These are phyloP conservation scores for Orthonychiurus folsomi DNA, from an alignment of 2,888 invertebrate genomes.

Conservation along the genomic window DNA sequence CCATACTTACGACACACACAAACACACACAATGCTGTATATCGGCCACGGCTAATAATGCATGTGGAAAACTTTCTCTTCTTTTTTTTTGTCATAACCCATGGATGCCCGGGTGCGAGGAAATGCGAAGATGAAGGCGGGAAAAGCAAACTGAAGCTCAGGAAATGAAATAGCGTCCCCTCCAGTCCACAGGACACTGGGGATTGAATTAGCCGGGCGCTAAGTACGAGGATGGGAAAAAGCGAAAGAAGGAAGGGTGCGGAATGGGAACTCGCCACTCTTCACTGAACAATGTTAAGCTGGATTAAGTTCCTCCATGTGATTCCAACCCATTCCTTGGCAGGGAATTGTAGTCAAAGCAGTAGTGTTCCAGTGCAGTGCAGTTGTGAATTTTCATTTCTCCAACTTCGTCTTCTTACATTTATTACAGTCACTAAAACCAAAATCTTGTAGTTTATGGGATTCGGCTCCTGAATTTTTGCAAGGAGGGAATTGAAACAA, in stretches of 20 bases:
- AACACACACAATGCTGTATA: too few species aligned
- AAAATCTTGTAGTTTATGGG: neutral
- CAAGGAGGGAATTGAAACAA: too few species aligned
- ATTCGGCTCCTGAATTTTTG: neutral
- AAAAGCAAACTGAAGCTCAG: neutral
- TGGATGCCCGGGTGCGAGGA: too few species aligned
- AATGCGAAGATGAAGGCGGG: neutral
- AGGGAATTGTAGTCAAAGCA: neutral
- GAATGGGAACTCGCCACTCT: neutral
- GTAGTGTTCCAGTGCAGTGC: neutral
- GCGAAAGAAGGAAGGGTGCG: neutral
- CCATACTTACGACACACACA: too few species aligned
- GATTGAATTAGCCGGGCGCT: neutral
- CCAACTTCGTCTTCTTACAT: neutral
- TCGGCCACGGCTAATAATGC: neutral
- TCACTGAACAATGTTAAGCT: neutral
- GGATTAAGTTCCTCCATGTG: neutral
- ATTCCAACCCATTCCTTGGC: neutral
- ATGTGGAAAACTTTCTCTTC: neutral
- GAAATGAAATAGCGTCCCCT: neutral
- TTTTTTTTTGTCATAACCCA: too few species aligned
- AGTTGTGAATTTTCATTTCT: neutral
- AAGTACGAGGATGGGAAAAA: neutral
- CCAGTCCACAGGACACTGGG: too few species aligned
- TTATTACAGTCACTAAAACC: neutral